Base-by-base conservation (phyloP, 1,140 invertebrate genomes). In the Holcopasites calliopsidis region DNA sequence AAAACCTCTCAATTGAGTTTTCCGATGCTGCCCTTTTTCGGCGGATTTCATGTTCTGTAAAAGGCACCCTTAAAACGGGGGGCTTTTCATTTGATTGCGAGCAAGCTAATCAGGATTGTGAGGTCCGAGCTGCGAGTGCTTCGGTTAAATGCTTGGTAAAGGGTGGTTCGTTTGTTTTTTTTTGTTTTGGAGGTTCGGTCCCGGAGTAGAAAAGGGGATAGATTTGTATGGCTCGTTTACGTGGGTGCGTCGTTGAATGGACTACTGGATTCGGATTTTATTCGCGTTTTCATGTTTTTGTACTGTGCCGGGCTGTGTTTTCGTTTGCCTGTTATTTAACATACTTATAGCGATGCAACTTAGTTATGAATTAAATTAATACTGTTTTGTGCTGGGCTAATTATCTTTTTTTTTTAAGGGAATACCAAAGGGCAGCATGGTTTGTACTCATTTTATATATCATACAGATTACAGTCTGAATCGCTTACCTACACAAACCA, bases 401-500 rank as follows among this genome's bases (percentile, higher is more conserved):
- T n/a, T n/a, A n/a, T n/a, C n/a, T n/a, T n/a, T n/a, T n/a, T n/a
- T n/a, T n/a, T n/a, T n/a, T n/a, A n/a, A n/a, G n/a, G n/a, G n/a
- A n/a, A n/a, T n/a, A n/a, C n/a, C n/a, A n/a, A n/a, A n/a, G n/a
- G n/a, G n/a, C n/a, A n/a, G n/a, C n/a, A n/a, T n/a, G n/a, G n/a
- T n/a, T n/a, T n/a, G n/a, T n/a, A n/a, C n/a, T n/a, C n/a, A n/a
- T n/a, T n/a, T n/a, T n/a, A n/a, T n/a, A n/a, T n/a, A n/a, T n/a
- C n/a, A n/a, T n/a, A n/a, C n/a, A n/a, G n/a, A n/a, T n/a, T n/a
- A n/a, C n/a, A n/a, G n/a, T n/a, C n/a, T n/a, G n/a, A n/a, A n/a
- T n/a, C n/a, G n/a, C 92, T 91, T 78, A 93, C 92, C 92, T 93
- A 94, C 88, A 94, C 93, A 90, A 94, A 94, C 93, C 93, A 94